Conservation (phyloP, 2,113 vertebrate species). For the Heloderma charlesbogerti region DNA sequence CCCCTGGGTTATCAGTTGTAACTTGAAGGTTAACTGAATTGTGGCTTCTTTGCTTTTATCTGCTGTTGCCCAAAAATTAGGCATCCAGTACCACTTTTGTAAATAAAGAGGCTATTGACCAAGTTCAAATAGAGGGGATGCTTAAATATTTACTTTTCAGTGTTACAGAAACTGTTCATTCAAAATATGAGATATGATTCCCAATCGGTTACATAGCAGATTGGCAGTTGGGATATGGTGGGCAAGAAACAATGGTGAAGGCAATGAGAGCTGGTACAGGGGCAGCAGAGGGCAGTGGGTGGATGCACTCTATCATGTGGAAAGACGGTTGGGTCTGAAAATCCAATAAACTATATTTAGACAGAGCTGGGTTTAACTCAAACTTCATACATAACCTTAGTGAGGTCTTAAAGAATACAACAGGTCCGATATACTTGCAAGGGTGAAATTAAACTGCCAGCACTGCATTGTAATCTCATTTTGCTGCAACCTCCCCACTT, state of each 20-base stretch:
- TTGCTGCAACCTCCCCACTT: not conserved
- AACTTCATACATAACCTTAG: not conserved
- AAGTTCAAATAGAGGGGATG: conserved; percentile 40
- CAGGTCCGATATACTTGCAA: not conserved
- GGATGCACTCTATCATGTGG: not conserved
- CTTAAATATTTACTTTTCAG: conserved; percentile 5
- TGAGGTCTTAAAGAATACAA: not conserved
- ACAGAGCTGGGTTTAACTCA: not conserved
- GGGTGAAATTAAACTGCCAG: not conserved
- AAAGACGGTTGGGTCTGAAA: not conserved
- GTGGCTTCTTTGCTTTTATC: not conserved
- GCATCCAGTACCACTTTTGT: not conserved
- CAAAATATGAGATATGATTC: not conserved
- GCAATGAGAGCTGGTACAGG: not conserved
- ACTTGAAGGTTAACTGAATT: not conserved
- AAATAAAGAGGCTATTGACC: conserved; percentile 31
- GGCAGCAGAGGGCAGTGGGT: not conserved
- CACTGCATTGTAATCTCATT: not conserved
- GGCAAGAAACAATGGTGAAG: not conserved
- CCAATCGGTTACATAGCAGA: not conserved
- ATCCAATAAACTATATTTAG: not conserved
- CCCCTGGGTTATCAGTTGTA: not conserved
- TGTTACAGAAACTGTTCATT: conserved; percentile 6
- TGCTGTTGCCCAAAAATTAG: conserved; percentile 10
- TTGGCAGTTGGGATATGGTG: not conserved